Base-by-base conservation (phyloP, 2,113 vertebrate species). In the Brachypodius melanocephalos region DNA sequence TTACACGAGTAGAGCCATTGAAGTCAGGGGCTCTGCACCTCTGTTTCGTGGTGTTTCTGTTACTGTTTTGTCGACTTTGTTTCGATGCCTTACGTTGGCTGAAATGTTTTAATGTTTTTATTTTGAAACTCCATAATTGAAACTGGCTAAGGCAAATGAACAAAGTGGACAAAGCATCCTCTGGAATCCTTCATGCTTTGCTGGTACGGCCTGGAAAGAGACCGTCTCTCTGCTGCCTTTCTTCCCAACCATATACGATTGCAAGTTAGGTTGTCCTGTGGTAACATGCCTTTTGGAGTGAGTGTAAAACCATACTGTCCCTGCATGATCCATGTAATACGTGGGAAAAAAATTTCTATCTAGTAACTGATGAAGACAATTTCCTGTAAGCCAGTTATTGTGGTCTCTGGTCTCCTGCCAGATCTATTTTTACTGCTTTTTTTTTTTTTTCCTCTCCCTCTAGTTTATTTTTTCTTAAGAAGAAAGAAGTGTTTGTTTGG, bases 321-420 rank as follows among this genome's bases (percentile, higher is more conserved):
- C 75, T 80, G 7, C 54, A 22, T 49, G 77, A 93, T 75, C 59
- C 29, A 4, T 86, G 54, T 89, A 91, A 78, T 76, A 91, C 19
- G 31, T 96, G 94, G 88, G 95, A 73, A 89, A 93, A 95, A 90
- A 42, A 5, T 43, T 96, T 90, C 78, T 62, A 15, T 96, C 49
- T 85, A 84, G 79, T 96, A 95, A 96, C 88, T 86, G 89, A 94
- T 94, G 97, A 95, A 77, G 84, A 95, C 88, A 76, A 55, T 97
- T 98, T 98, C 97, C 96, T 97, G 96, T 94, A 76, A 82, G 83
- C 80, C 49, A 90, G 94, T 81, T 96, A 95, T 97, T 96, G 80
- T 97, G 95, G 79, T 95, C 90, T 85, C 95, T 98, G 97, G 89
- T 95, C 94, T 97, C 61, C 36, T 96, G 95, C 96, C 97, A 98